Base-by-base conservation (phyloP, 1,140 invertebrate species). In the Trichogramma pretiosum region DNA sequence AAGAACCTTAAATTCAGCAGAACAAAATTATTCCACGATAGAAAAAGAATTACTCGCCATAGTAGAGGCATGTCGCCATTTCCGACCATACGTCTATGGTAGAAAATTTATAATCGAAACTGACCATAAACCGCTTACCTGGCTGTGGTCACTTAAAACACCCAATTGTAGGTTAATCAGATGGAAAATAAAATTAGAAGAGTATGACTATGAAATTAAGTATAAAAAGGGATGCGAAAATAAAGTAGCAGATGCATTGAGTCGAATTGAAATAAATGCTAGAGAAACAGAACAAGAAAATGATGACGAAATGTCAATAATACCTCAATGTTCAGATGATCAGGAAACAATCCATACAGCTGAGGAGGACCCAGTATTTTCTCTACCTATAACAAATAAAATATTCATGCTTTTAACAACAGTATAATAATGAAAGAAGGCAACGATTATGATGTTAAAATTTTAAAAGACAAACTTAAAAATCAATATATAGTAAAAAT, bases 121-220 rank as follows among this genome's bases (percentile, higher is more conserved):
- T 0, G 63, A 65, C 48, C 62, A 77, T 43, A 59, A 59, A 49
- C 65, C 70, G 0, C 52, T 75, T 30, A 50, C 48, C 22, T 77
- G 68, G 63, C 46, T 78, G 3, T 57, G 62, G 7, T 64, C 62
- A 5, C 53, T 64, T 0, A 73, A 68, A 58, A 64, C 74, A 37
- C 64, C 65, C 5, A 60, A 50, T 3, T 61, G 56, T 21, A 47
- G 64, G 48, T 52, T 78, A 16, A 56, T 70, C 5, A 54, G 72
- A 46, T 79, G 74, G 74, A 39, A 63, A 24, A 32, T 67, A 3
- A 53, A 58, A 58, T 39, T 71, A n/a, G 46, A 53, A n/a, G 66
- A 74, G 47, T 77, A 67, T 56, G 51, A 69, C 21, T 74, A 68
- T 52, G 50, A 67, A 44, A 68, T 78, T 3, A 36, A 54, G 22